These are phyloP conservation scores for Caranx ignobilis DNA, from an alignment of 2,113 vertebrate species.

Conservation along the genomic window DNA sequence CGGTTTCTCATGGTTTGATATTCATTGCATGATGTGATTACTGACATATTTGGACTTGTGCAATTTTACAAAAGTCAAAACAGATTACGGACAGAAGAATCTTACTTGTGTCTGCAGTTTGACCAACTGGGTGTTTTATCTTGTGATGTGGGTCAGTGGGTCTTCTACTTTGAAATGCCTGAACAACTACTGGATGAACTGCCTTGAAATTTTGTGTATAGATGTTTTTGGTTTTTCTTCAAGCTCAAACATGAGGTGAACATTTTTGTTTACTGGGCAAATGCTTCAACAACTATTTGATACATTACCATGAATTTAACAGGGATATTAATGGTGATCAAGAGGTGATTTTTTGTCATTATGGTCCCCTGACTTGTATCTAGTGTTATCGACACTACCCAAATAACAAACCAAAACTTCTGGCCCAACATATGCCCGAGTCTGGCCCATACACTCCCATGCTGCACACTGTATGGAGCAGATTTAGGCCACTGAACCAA, in stretches of 20 bases:
- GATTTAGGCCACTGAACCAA: too few relatives aligned
- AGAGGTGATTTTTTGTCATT: background rate
- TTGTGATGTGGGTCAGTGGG: background rate
- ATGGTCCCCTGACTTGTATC: background rate
- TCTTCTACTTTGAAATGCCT: background rate
- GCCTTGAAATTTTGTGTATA: background rate
- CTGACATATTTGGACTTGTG: conserved; percentile 40
- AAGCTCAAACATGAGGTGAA: too few relatives aligned
- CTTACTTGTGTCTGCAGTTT: conserved; percentile 6
- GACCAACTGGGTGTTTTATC: too few relatives aligned
- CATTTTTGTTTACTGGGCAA: too few relatives aligned
- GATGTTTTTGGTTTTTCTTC: background rate
- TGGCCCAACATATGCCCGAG: too few relatives aligned
- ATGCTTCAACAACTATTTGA: too few relatives aligned
- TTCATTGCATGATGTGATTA: conserved; percentile 21
- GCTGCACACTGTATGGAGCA: too few relatives aligned
- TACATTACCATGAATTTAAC: too few relatives aligned
- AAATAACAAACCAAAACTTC: too few relatives aligned
- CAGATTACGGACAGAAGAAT: conserved; percentile 13
- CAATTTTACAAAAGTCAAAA: conserved; percentile 36
- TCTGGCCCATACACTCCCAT: too few relatives aligned
- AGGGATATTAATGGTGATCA: background rate
- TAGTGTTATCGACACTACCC: background rate
- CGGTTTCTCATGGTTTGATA: conserved; percentile 45
- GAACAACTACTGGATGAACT: background rate